Conservation (phyloP, 2,113 vertebrate genomes). For the Eulemur rufifrons region DNA sequence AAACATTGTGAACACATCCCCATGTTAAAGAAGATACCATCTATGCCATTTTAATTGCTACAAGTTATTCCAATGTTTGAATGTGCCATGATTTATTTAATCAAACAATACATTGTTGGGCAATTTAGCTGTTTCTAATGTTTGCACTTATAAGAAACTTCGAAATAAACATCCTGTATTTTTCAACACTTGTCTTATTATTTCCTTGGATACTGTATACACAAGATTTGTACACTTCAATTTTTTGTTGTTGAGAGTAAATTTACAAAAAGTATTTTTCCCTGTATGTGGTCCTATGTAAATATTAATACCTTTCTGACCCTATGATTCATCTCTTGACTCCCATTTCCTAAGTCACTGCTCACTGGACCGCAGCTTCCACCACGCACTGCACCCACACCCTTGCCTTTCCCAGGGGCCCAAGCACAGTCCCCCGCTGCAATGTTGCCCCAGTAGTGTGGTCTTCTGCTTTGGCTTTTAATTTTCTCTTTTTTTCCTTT, state of each 20-base stretch:
- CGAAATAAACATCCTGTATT: neutral
- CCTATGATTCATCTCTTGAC: neutral
- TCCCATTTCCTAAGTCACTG: neutral
- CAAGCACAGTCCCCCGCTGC: too few species aligned
- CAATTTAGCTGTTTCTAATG: neutral
- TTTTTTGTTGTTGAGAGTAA: neutral
- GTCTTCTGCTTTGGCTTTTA: neutral
- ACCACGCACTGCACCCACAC: accelerated
- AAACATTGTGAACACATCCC: neutral
- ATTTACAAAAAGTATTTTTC: neutral
- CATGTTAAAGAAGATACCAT: neutral
- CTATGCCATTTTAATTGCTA: neutral
- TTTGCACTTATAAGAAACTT: neutral
- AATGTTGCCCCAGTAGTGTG: accelerated
- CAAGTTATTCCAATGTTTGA: neutral
- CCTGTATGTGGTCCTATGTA: neutral
- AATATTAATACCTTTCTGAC: neutral
- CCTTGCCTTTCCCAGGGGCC: neutral
- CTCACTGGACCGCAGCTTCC: neutral
- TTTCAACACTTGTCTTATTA: neutral
- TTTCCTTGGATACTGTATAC: neutral
- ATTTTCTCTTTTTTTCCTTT: neutral
- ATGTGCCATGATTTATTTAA: neutral
- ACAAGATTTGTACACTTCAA: neutral
- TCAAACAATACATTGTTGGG: neutral